Base-by-base conservation (phyloP, 2,888 invertebrate genomes). In the Pheosia tremula region DNA sequence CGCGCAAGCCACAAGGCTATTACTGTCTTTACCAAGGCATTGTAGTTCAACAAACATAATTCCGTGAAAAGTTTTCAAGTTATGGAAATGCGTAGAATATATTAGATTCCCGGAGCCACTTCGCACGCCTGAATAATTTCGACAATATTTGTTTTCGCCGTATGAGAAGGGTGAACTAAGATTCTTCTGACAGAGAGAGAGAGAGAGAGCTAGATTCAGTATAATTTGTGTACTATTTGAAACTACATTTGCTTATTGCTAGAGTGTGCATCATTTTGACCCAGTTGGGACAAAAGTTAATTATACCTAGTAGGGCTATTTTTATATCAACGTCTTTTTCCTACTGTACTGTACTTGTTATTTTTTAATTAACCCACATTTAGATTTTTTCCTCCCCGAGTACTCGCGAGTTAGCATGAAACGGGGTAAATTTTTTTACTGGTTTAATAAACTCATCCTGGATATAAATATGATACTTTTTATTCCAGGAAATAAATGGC, bases 111-210 rank as follows among this genome's bases (percentile, higher is more conserved):
- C 24, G 50, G 50, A 11, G 37, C 37, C 8, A 53, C 37, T 37
- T 11, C 24, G 8, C 8, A 53, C 37, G 53, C 53, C 53, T 13
- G 62, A 61, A 68, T 57, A 63, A 62, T 59, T 74, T 68, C 11
- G 37, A 59, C 56, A 71, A 62, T 64, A 60, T 64, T 67, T 62
- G 63, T 55, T 13, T 57, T 11, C 36, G 55, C 53, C 38, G 56
- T 67, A 62, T 60, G 61, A 59, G 24, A 56, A 60, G 56, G 67
- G 58, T 69, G 50, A 39, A 7, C 56, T 59, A 53, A 54, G 59
- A 64, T 60, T 68, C 56, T 59, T 65, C 24, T 68, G 61, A 68
- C 61, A 60, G 57, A n/a, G n/a, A n/a, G n/a, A n/a, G n/a, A n/a
- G n/a, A n/a, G n/a, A n/a, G n/a, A n/a, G n/a, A 47, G 53, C 68